Conservation (phyloP, 2,113 vertebrate genomes). For the Copsychus sechellarum region DNA sequence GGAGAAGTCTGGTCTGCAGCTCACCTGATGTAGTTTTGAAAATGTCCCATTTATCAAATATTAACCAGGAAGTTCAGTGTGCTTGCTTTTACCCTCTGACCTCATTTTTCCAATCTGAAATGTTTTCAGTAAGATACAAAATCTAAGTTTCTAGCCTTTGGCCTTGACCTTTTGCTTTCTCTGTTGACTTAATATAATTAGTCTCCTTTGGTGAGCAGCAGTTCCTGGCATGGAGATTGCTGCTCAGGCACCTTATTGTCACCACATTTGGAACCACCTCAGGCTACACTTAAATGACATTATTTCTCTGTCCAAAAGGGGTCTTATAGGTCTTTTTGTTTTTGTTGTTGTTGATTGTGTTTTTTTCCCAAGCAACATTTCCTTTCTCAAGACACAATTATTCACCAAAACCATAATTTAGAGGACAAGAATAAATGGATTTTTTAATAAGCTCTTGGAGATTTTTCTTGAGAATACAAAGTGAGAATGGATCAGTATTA, state of each 20-base stretch:
- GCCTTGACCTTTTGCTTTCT: neutral
- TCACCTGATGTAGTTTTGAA: neutral
- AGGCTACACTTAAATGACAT: slow-evolving; percentile 7
- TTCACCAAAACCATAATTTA: neutral
- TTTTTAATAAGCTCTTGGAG: neutral
- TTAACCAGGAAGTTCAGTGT: neutral
- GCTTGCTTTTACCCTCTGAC: neutral
- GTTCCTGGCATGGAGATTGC: neutral
- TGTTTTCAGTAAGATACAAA: neutral
- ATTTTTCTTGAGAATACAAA: neutral
- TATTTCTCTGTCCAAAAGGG: neutral
- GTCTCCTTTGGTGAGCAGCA: neutral
- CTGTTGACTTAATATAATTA: neutral
- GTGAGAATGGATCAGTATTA: neutral
- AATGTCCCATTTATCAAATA: neutral
- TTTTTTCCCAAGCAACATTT: neutral
- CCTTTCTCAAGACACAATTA: neutral
- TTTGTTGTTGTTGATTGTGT: neutral
- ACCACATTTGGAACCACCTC: neutral
- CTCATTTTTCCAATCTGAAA: neutral
- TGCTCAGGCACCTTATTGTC: neutral
- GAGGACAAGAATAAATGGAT: neutral
- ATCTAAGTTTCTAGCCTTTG: neutral
- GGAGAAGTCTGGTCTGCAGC: neutral
- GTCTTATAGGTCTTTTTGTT: neutral